Evolutionary conservation across 2,113 vertebrate species (phyloP), one percentile per base, ranked within the genome.

Genomic region (Aphelocoma coerulescens): DNA sequence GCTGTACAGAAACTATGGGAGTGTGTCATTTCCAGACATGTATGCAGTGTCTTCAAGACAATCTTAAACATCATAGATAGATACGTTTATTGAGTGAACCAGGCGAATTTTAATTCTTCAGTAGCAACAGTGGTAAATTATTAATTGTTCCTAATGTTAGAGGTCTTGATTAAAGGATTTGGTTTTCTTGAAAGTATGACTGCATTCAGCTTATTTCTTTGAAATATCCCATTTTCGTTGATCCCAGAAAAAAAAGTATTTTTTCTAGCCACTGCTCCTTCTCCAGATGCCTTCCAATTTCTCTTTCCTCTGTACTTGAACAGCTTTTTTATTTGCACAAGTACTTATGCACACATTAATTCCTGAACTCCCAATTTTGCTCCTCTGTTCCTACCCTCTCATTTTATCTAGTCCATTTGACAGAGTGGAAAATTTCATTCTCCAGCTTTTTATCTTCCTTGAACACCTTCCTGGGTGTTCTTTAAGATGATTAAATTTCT

Each of bases 1-100:
- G 54, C 62, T 84, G 32, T 69, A 88, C 37, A 93, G 92, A 88
- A 94, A 91, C 58, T 79, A 87, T 88, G 55, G 54, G 87, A 96
- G 68, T 94, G 84, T 96, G 91, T 95, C 65, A 91, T 85, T 96
- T 93, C 51, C 76, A 96, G 84, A 91, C 16, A 54, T 82, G 92
- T 95, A 94, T 90, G 91, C 86, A 82, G 16, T 68, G 49, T 74
- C 66, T 95, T 93, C 67, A 80, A 84, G 72, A 92, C 92, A 96
- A 94, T 93, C 68, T 96, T 94, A 94, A 96, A 79, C 19, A 92
- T 57, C 11, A 90, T 11, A 55, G 28, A 49, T 9, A 85, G 39
- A 51, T 54, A 67, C 2, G 8, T 43, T 72, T 86, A 54, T 66
- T 62, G 61, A 84, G n/a, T 22, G 57, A 87, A 82, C 9, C 35